Percentiles rank a stretch among this genome's conserved stretches.
Evolutionary conservation across 2,797 vertebrate genomes (phyloP).

Genomic region (Corythornis leucogaster): DNA sequence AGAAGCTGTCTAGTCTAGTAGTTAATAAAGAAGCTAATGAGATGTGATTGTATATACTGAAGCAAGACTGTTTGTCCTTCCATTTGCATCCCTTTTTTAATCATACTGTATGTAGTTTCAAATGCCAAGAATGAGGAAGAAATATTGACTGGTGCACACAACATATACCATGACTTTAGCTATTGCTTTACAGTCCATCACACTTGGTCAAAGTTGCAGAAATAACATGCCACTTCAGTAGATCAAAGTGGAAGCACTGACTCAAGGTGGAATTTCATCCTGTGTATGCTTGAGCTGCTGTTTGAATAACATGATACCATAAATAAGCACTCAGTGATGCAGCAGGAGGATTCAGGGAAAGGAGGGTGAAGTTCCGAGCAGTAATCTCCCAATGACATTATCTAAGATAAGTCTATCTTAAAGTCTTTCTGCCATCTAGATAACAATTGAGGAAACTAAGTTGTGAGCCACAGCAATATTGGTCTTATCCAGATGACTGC

Average conservation of each 20-base stretch:
- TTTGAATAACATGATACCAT: neutral
- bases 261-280: conserved; percentile 55
- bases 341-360: neutral
- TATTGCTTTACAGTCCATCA: conserved; percentile 49
- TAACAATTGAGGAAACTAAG: neutral
- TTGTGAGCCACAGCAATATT: neutral
- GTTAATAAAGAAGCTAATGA: neutral
- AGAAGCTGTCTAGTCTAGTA: conserved; percentile 21
- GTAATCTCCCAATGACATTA: neutral
- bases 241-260: conserved; percentile 40
- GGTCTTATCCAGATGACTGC: neutral
- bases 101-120: neutral
- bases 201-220: conserved; percentile 16
- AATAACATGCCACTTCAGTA: neutral
- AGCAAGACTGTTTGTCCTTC: conserved; percentile 20
- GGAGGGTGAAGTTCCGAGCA: neutral
- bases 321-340: conserved; percentile 4
- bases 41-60: conserved; percentile 28
- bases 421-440: neutral
- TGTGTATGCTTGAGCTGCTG: conserved; percentile 28
- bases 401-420: neutral
- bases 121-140: conserved; percentile 36
- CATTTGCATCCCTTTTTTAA: conserved; percentile 20
- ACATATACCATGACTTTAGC: conserved; percentile 16
- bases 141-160: neutral